Evolutionary conservation across 2,113 vertebrate genomes (phyloP), one percentile per base, ranked within the genome.

Genomic region (Salvelinus namaycush): DNA sequence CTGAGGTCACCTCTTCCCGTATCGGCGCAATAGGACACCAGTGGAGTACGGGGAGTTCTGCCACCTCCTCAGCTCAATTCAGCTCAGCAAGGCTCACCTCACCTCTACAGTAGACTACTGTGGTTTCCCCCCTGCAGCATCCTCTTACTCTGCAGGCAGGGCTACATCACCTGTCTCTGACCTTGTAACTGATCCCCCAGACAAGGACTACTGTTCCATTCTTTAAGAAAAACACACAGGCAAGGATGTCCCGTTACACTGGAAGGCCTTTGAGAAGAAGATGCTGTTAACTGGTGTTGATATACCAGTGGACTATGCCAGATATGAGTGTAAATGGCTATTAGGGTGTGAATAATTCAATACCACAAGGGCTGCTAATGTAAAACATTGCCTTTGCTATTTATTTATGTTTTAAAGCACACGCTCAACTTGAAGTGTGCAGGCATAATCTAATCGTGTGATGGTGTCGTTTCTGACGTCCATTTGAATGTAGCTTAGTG

Each of bases 21-120:
- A 80, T 93, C 92, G 92, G 91, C 89, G 87, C 88, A 91, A 93
- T 86, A 81, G 79, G 89, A 91, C 83, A 90, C 91, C 85, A 29
- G 8, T 44, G 18, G 88, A 88, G 85, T 82, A 74, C 1, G 78
- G 74, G 71, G 78, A 69, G 76, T 79, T 67, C 67, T 85, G 81
- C 78, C 39, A 6, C 39, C 9, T 44, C 8, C 39, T 44, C 39
- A 44, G 39, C 39, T 39, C 34, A 39, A 6, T 39, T 39, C 34
- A 39, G 13, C 65, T 86, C 85, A 84, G 83, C 83, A 81, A 6
- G n/a, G 62, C 16, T 87, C 84, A 77, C 76, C 81, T 66, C 26
- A 24, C 18, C 3, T 27, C 26, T 24, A n/a, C 22, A 64, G 20
- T 24, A 64, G n/a, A 4, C 20, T 22, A 22, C 64, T 29, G 12